phyloP scores from a whole-genome alignment of 1,140 invertebrate species.

The Nephila pilipes region DNA sequence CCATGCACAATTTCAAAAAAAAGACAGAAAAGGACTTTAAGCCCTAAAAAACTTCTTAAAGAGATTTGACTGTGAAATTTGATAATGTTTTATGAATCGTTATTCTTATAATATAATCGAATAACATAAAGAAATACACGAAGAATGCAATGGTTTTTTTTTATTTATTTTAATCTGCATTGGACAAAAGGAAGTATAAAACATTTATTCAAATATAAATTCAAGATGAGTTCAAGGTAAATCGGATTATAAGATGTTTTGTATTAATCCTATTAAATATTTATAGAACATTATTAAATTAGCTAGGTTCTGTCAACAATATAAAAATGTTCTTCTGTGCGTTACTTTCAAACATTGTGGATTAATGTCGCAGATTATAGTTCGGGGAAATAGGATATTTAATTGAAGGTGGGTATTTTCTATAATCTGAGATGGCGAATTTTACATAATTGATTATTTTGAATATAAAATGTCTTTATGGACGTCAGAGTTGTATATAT shows the following conservation, averaged over 20 bases:
- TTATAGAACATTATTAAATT: background rate
- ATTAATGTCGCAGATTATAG: background rate
- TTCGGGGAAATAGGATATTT: too few species aligned
- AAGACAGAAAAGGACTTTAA: background rate
- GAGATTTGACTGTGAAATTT: background rate
- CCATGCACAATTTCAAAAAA: background rate
- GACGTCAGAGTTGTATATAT: too few species aligned
- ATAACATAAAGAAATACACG: background rate
- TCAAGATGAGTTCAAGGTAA: background rate
- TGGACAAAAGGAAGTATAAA: background rate
- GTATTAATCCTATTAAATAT: slow-evolving; percentile 9
- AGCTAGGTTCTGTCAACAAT: too few species aligned
- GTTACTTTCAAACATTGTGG: background rate
- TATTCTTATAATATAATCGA: background rate
- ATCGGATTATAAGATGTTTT: background rate
- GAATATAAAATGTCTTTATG: too few species aligned
- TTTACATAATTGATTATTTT: too few species aligned
- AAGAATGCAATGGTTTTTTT: background rate
- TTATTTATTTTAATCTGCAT: background rate
- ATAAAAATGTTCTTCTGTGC: background rate
- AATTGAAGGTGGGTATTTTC: too few species aligned
- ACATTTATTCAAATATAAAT: background rate
- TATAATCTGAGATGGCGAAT: too few species aligned
- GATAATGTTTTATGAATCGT: slow-evolving; percentile 15
- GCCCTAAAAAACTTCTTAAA: background rate